These are phyloP conservation scores for Narcine bancroftii DNA, from an alignment of 2,113 vertebrate genomes.

Conservation along the genomic window DNA sequence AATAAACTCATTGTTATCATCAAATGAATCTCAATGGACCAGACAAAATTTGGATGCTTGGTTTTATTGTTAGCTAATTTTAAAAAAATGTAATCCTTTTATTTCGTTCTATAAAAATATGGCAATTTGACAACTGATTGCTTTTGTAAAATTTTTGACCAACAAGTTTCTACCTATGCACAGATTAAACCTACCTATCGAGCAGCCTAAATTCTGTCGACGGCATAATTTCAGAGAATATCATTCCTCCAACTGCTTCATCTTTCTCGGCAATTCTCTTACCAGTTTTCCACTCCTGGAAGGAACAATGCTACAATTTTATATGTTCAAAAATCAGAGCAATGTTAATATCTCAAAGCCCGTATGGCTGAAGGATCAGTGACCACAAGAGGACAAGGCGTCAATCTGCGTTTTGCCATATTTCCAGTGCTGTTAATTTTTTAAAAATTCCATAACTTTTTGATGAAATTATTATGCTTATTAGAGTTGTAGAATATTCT, in stretches of 20 bases:
- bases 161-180: not conserved
- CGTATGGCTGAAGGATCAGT: not conserved
- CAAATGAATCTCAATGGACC: too few species aligned
- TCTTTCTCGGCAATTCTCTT: slow-evolving; percentile 25
- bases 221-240: slow-evolving; percentile 28
- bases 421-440: not conserved
- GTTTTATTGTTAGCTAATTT: not conserved
- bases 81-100: too few species aligned
- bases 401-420: too few species aligned
- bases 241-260: slow-evolving; percentile 34
- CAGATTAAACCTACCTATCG: not conserved
- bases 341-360: not conserved
- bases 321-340: not conserved
- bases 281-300: slow-evolving; percentile 30
- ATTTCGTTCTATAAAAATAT: not conserved
- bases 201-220: slow-evolving; percentile 22
- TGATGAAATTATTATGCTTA: not conserved
- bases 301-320: not conserved
- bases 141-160: not conserved
- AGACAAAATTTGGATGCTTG: not conserved
- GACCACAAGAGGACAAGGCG: not conserved
- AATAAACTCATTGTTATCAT: too few species aligned
- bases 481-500: not conserved
- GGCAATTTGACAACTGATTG: not conserved
- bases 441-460: not conserved